These are phyloP conservation scores for Drosophila pruinosa DNA, from an alignment of 1,140 invertebrate genomes.

Conservation along the genomic window DNA sequence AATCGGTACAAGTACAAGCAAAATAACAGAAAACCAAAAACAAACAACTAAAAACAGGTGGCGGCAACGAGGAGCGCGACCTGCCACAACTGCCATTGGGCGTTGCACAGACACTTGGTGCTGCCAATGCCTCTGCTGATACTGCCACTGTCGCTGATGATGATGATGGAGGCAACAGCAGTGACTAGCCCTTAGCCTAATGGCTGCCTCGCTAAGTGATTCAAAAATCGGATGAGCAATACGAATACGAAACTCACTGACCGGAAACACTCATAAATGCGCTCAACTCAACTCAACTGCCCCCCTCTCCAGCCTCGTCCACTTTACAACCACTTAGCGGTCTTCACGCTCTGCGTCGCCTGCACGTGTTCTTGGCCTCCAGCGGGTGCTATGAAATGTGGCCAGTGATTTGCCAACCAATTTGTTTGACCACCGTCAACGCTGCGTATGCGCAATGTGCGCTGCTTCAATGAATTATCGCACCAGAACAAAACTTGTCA, in stretches of 20 bases:
- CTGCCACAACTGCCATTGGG: conserved; percentile 30
- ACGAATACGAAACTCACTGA: conserved; percentile 33
- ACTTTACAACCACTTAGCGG: conserved; percentile 25
- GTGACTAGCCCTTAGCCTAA: conserved; percentile 25
- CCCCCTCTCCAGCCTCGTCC: not conserved
- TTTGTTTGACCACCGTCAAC: conserved; percentile 27
- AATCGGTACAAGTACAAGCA: conserved; percentile 73
- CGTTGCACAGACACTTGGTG: conserved; percentile 6
- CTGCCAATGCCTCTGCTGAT: not conserved
- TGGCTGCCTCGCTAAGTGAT: conserved; percentile 52
- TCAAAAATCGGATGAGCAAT: conserved; percentile 34
- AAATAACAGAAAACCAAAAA: conserved; percentile 52
- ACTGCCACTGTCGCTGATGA: not conserved
- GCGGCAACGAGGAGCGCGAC: conserved; percentile 45
- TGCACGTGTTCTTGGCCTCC: conserved; percentile 66
- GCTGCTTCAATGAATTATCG: conserved; percentile 47
- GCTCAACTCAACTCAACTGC: not conserved
- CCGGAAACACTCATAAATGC: conserved; percentile 75
- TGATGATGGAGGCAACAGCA: not conserved
- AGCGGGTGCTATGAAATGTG: conserved; percentile 34
- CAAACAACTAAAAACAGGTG: conserved; percentile 32
- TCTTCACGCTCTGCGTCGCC: conserved; percentile 59
- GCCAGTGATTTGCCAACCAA: conserved; percentile 53
- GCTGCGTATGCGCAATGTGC: conserved; percentile 40
- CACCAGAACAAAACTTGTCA: conserved; percentile 49